phyloP scores from a whole-genome alignment of 1,140 invertebrate species.

The Lycorma delicatula region DNA sequence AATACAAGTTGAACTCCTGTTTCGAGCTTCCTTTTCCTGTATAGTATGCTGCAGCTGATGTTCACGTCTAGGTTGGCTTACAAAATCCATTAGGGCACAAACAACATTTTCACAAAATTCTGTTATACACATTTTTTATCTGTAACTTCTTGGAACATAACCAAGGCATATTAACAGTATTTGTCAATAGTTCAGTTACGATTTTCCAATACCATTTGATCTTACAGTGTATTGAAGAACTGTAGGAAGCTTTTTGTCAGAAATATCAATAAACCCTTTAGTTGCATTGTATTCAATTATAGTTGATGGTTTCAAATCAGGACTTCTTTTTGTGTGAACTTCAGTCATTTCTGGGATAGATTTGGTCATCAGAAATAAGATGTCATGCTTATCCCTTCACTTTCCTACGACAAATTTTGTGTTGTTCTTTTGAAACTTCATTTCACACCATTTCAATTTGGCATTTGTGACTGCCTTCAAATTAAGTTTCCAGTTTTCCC shows the following conservation, averaged over 20 bases:
- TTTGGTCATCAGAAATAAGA: neutral
- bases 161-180: neutral
- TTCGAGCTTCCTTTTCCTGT: neutral
- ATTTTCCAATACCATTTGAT: neutral
- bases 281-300: neutral
- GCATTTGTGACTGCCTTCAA: neutral
- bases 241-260: neutral
- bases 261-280: neutral
- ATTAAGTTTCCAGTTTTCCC: neutral
- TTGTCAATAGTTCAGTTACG: neutral
- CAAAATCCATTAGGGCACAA: neutral
- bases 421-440: neutral
- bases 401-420: neutral
- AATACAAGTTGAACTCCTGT: neutral
- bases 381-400: neutral
- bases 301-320: neutral
- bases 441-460: neutral
- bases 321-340: neutral
- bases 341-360: neutral
- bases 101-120: neutral
- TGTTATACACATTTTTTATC: neutral
- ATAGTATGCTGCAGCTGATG: neutral
- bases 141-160: neutral
- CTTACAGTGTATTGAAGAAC: neutral
- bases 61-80: neutral